Evolutionary conservation across 2,113 vertebrate species (phyloP).

Genomic region (Bos taurus): ARS-UCD2.0 NC_037330.1:105240001-105240500

Average conservation of each 20-base stretch:
- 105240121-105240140: not conserved
- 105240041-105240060: not conserved
- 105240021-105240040: not conserved
- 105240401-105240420: not conserved
- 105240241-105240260: not conserved
- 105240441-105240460: not conserved
- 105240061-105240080: not conserved
- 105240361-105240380: not conserved
- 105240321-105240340: not conserved
- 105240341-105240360: not conserved
- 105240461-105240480: not conserved
- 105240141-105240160: not conserved
- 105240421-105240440: not conserved
- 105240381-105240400: not conserved
- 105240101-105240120: not conserved
- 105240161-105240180: not conserved
- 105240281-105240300: constrained; percentile 1
- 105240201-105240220: not conserved
- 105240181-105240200: not conserved
- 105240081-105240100: not conserved
- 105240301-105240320: not conserved
- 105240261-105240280: not conserved
- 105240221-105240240: not conserved
- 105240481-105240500: not conserved
- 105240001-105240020: not conserved